Base-by-base conservation (phyloP, 2,113 vertebrate genomes). In the Callithrix jacchus region DNA sequence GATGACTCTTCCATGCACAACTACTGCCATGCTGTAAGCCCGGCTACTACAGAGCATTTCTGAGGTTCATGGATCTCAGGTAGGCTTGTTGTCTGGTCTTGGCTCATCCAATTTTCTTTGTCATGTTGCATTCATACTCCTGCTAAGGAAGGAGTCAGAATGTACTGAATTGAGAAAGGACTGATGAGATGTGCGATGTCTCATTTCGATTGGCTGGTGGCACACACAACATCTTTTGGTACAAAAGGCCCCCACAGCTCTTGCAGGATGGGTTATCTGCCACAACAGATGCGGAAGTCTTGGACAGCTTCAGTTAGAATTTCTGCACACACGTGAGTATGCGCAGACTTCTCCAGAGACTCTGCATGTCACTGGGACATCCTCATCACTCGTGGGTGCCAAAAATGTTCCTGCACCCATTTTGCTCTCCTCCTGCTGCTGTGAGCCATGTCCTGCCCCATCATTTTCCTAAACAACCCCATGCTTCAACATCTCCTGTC, bases 191-290 rank as follows among this genome's bases (percentile, higher is more conserved):
- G 7, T 23, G 27, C 17, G 49, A 27, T 37, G 27, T 52, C 76
- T 30, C 2, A 35, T 56, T 87, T 35, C 32, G 74, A 56, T 21
- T n/a, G 11, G 25, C 35, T 20, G 6, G 10, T 7, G 49, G 25
- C 21, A 7, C 3, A 11, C 5, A 10, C 0, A 10, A 13, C 81
- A 32, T 16, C 87, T n/a, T 2, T 6, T 12, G 61, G 42, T n/a
- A 8, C 71, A 47, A 23, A 61, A 76, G 32, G 13, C 10, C 49
- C 40, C 17, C 3, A 16, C 3, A 8, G 2, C 18, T 87, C 54
- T 68, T 21, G 32, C 45, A 27, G 20, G 11, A 8, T 20, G 21
- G 2, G 18, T 1, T 32, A 7, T n/a, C 52, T 37, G 37, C 66
- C 56, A 37, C 40, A 89, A 20, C 27, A 74, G 27, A 47, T 35